Base-by-base conservation (phyloP, 2,888 invertebrate species). In the Orchesella flavescens region DNA sequence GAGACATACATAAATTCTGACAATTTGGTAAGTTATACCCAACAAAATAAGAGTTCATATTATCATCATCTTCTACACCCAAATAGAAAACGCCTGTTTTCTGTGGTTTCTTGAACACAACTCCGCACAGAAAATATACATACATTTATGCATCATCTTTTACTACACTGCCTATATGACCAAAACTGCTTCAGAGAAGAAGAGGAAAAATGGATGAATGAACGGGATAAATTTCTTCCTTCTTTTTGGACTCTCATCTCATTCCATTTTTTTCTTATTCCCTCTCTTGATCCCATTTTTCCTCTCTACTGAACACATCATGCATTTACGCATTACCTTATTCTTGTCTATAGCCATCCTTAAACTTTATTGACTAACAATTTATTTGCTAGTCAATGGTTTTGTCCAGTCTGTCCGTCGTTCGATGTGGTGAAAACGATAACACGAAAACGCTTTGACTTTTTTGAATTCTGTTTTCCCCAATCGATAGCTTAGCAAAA, bases 281-380 rank as follows among this genome's bases (percentile, higher is more conserved):
- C 61, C 59, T 61, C 63, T 63, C 73, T 73, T 73, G 73, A 73
- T 73, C 74, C 63, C 74, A 74, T 65, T 74, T 74, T 74, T 74
- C 74, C 74, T 49, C 74, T 65, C 63, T 65, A 46, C 15, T 63
- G 63, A 65, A 63, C 63, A 73, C 53, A 23, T 63, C 63, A 23
- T 17, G 34, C 34, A 34, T 34, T 34, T 34, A 34, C 34, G 34
- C 34, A 34, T 34, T 34, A 34, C 34, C 34, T 34, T 34, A 2
- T 34, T 2, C 34, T 34, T 34, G n/a, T n/a, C n/a, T n/a, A 34
- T 34, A 34, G 34, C 3, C 34, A 34, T 34, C n/a, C n/a, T n/a
- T n/a, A n/a, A n/a, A n/a, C n/a, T n/a, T n/a, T n/a, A n/a, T n/a
- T n/a, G n/a, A n/a, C n/a, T n/a, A n/a, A n/a, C n/a, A n/a, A n/a